Conservation (phyloP, 1,140 invertebrate genomes). For the Lysiphlebus fabarum region DNA sequence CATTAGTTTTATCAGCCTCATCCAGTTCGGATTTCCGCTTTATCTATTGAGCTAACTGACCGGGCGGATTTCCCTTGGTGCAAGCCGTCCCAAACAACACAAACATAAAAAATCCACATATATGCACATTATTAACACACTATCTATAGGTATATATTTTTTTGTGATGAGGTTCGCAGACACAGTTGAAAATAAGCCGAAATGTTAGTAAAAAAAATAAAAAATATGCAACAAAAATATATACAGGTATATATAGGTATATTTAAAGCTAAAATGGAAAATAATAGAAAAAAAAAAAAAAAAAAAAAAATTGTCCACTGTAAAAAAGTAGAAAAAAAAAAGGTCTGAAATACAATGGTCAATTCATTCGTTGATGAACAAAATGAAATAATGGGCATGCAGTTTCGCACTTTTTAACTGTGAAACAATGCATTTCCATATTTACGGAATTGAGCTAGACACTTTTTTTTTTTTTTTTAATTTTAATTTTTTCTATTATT, state of each 20-base stretch:
- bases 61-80: constrained; percentile 27
- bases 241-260: not conserved
- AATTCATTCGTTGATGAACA: constrained; percentile 9
- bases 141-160: too few relatives aligned
- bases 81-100: constrained; percentile 8
- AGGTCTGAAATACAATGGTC: constrained; percentile 7
- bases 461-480: too few relatives aligned
- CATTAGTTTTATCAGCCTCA: constrained; percentile 52
- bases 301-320: not conserved
- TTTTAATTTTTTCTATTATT: too few relatives aligned
- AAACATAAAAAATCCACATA: not conserved
- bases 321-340: constrained; percentile 1
- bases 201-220: constrained; percentile 7
- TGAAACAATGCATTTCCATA: not conserved
- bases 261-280: not conserved
- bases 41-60: constrained; percentile 45
- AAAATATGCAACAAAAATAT: not conserved
- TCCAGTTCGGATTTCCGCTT: constrained; percentile 46
- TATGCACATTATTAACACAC: too few relatives aligned
- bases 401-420: constrained; percentile 4
- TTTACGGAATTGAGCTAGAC: constrained; percentile 8
- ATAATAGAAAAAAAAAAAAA: not conserved
- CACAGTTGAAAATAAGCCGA: constrained; percentile 6
- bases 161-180: too few relatives aligned
- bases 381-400: constrained; percentile 3